Conservation (phyloP, 2,113 vertebrate genomes). For the Cavia porcellus region DNA sequence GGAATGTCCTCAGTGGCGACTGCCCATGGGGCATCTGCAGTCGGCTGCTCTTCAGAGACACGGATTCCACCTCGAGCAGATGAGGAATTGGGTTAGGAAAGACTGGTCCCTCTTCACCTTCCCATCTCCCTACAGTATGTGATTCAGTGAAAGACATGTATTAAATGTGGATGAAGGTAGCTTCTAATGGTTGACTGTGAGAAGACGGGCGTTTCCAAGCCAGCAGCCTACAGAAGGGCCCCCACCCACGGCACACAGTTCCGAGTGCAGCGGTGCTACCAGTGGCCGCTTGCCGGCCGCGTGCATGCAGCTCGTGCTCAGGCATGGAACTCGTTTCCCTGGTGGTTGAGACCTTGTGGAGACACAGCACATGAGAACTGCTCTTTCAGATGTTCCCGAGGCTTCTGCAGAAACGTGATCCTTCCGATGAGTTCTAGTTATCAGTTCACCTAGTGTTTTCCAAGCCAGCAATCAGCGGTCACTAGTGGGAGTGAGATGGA, state of each 20-base stretch:
- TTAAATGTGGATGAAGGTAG: not conserved
- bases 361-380: not conserved
- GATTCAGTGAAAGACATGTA: not conserved
- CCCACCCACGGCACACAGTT: not conserved
- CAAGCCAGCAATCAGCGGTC: not conserved
- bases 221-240: not conserved
- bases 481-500: not conserved
- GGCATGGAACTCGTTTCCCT: not conserved
- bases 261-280: rapidly evolving
- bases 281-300: rapidly evolving
- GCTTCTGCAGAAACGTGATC: not conserved
- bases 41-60: not conserved
- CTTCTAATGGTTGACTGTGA: too few relatives aligned
- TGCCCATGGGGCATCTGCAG: not conserved
- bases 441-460: not conserved
- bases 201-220: not conserved
- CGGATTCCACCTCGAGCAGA: not conserved
- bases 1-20: not conserved
- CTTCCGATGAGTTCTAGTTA: not conserved
- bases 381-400: not conserved
- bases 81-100: not conserved
- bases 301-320: not conserved
- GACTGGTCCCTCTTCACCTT: not conserved
- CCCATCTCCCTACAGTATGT: not conserved
- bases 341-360: not conserved